Percentiles rank a stretch among this genome's conserved stretches.
Evolutionary conservation across 2,888 invertebrate species (phyloP).

Genomic region (Drosophila anceps): DNA sequence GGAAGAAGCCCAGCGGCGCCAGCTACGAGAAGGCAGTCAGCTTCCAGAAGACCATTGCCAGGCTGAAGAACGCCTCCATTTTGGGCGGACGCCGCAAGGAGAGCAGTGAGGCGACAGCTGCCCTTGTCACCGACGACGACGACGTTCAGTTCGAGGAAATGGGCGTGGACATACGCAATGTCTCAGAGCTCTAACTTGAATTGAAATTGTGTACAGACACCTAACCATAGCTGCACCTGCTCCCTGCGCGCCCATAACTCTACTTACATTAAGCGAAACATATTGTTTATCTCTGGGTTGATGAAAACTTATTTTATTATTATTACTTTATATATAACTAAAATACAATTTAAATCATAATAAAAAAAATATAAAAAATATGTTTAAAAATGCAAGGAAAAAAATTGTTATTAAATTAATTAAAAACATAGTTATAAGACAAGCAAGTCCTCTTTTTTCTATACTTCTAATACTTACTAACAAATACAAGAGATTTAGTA

Average conservation of each 20-base stretch:
- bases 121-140: slow-evolving; percentile 32
- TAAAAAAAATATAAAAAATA: not conserved
- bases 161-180: slow-evolving; percentile 51
- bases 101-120: not conserved
- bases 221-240: slow-evolving; percentile 13
- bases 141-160: slow-evolving; percentile 50
- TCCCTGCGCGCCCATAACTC: not conserved
- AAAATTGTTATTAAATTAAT: too few species aligned
- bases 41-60: slow-evolving; percentile 39
- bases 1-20: slow-evolving; percentile 15
- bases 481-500: too few species aligned
- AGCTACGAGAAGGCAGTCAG: slow-evolving; percentile 48
- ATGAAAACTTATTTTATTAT: slow-evolving; percentile 1
- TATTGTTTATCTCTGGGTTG: not conserved
- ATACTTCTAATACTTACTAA: too few species aligned
- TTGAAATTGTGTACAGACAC: slow-evolving; percentile 10
- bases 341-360: not conserved
- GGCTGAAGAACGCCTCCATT: slow-evolving; percentile 25
- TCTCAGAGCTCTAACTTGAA: slow-evolving; percentile 32
- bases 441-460: too few species aligned
- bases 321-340: not conserved
- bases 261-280: not conserved
- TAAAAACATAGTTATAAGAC: too few species aligned
- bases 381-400: too few species aligned
- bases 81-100: not conserved